phyloP scores from a whole-genome alignment of 2,797 vertebrate species.

The Acanthopagrus latus region DNA sequence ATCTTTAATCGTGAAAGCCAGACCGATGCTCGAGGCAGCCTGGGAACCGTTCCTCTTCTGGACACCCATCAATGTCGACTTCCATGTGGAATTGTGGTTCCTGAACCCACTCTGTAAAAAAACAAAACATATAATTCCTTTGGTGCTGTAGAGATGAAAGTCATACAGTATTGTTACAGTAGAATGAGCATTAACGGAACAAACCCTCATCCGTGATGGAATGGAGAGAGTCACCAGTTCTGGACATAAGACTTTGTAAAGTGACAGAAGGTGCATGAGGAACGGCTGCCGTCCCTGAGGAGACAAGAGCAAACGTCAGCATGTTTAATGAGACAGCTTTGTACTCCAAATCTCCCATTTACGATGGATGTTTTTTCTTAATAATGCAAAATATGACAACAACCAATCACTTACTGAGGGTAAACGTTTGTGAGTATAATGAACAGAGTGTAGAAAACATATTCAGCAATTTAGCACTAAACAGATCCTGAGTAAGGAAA shows the following conservation, averaged over 20 bases:
- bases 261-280: constrained; percentile 90
- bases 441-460: not conserved
- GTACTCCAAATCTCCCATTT: not conserved
- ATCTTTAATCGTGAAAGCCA: constrained; percentile 64
- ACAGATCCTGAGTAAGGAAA: constrained; percentile 2
- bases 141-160: not conserved
- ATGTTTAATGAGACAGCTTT: not conserved
- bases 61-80: constrained; percentile 81
- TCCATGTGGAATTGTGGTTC: constrained; percentile 89
- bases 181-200: constrained; percentile 47
- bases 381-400: constrained; percentile 15
- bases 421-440: not conserved
- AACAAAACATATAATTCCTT: not conserved
- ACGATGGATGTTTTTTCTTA: constrained; percentile 6
- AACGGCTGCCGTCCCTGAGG: constrained; percentile 90
- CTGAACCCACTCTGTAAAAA: constrained; percentile 88
- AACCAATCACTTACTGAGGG: not conserved
- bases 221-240: constrained; percentile 89
- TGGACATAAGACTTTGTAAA: constrained; percentile 93
- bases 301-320: constrained; percentile 39
- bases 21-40: constrained; percentile 44
- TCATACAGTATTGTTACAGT: not conserved
- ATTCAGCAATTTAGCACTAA: constrained; percentile 3
- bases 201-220: constrained; percentile 88
- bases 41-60: constrained; percentile 81